Evolutionary conservation across 2,888 invertebrate species (phyloP), one percentile per base, ranked within the genome.

Genomic region (Thera obeliscata): DNA sequence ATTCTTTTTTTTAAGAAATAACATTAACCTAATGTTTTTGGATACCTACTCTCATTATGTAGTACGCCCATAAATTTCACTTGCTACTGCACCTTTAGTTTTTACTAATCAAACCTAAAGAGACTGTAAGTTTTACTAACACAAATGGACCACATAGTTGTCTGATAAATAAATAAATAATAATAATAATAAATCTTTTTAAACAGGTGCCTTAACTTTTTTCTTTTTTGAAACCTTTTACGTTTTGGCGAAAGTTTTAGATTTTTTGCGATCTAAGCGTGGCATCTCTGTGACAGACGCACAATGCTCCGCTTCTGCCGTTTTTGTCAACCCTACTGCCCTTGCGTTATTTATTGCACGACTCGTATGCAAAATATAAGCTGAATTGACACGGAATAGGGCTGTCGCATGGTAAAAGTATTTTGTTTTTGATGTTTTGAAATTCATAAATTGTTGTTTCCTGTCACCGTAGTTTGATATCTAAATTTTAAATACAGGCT

Each of bases 311-410:
- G 76, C 74, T 75, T 76, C 77, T 80, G 80, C 78, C 71, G 81
- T 84, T 87, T 87, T 84, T 82, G 77, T 80, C 82, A 84, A 74
- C 83, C 81, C 83, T 79, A 76, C 76, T 76, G 62, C 57, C 52
- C 58, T 49, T 61, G 48, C 46, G 85, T 87, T 87, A 88, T 89
- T 89, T 89, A 89, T 87, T 82, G 73, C 83, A 64, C 76, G 83
- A 81, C 76, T 81, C 81, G 83, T 84, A 89, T 89, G 88, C 89
- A 89, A 88, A 89, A 86, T 85, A 83, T 81, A 78, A 81, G 78
- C 81, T 63, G 75, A 83, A 84, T 87, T 87, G 85, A 86, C 83
- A 80, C 80, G 76, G 74, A 70, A 49, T 77, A 88, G 87, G 88
- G 88, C 61, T 88, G 83, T 64, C 75, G 56, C 60, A 33, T 50